These are phyloP conservation scores for Rhabdomys pumilio DNA, from an alignment of 2,797 vertebrate genomes.

Conservation along the genomic window DNA sequence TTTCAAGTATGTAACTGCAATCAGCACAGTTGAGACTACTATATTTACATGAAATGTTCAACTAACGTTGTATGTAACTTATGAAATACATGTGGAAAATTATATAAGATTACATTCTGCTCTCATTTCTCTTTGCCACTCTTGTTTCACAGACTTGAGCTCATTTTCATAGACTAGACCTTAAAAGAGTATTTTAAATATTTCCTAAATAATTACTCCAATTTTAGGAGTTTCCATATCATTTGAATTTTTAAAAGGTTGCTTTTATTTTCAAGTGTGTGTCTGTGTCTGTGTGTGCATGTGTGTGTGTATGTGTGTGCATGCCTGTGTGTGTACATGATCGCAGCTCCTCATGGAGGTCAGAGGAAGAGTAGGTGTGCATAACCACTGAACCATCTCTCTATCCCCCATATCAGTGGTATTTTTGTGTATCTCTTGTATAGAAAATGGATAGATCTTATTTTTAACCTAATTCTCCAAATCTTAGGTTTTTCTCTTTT, in stretches of 20 bases:
- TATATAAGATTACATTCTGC: neutral
- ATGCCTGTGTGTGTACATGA: neutral
- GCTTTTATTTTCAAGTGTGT: neutral
- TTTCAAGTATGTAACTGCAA: neutral
- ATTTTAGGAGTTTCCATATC: constrained; percentile 19
- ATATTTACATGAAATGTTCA: neutral
- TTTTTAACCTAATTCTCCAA: constrained; percentile 53
- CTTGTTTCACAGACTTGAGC: neutral
- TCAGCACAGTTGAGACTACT: neutral
- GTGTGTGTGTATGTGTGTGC: neutral
- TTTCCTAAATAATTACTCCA: constrained; percentile 42
- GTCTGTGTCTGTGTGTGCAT: neutral
- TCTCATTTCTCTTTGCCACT: neutral
- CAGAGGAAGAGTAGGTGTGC: neutral
- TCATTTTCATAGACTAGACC: neutral
- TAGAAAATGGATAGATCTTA: constrained; percentile 24
- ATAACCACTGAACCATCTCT: neutral
- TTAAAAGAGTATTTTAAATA: neutral
- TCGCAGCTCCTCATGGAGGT: no score
- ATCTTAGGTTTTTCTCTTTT: neutral
- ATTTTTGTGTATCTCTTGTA: neutral
- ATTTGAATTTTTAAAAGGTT: neutral
- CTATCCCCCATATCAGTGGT: neutral
- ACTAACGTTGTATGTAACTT: neutral
- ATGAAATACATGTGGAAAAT: neutral